Conservation (phyloP, 2,888 invertebrate species). For the Agrilus cyanescens region DNA sequence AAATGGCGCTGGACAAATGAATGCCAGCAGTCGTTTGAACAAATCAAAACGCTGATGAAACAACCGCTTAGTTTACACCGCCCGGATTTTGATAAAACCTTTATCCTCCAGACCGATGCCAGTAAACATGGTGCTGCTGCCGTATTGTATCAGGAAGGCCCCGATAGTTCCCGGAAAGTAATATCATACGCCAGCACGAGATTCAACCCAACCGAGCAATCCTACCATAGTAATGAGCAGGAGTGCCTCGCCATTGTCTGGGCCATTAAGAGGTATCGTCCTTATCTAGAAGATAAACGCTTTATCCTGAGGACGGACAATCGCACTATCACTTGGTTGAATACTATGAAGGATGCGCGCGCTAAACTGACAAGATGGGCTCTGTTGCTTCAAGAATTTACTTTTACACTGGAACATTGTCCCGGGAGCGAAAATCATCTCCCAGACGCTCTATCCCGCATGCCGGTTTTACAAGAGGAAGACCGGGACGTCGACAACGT, state of each 20-base stretch:
- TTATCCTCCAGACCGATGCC: constrained; percentile 17
- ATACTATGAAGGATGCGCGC: constrained; percentile 6
- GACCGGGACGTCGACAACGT: background rate
- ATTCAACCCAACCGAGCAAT: constrained; percentile 8
- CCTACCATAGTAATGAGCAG: constrained; percentile 19
- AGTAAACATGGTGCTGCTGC: constrained; percentile 15
- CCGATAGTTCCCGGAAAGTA: constrained; percentile 4
- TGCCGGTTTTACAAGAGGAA: constrained; percentile 2
- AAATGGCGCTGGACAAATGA: constrained; percentile 11
- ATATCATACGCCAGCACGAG: constrained; percentile 15
- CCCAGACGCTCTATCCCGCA: constrained; percentile 13
- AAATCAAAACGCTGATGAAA: constrained; percentile 9
- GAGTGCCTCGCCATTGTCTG: constrained; percentile 19
- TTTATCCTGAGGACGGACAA: constrained; percentile 17
- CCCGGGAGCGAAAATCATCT: constrained; percentile 15
- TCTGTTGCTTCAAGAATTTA: constrained; percentile 14
- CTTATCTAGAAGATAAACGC: constrained; percentile 15
- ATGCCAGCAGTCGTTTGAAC: constrained; percentile 8
- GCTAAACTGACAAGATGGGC: constrained; percentile 13
- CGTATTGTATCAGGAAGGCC: constrained; percentile 16
- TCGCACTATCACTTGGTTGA: constrained; percentile 15
- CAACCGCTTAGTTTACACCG: constrained; percentile 13
- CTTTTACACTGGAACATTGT: constrained; percentile 16
- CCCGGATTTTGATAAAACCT: constrained; percentile 12
- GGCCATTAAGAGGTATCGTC: constrained; percentile 16